Conservation (phyloP, 2,113 vertebrate genomes). For the Garra rufa region DNA sequence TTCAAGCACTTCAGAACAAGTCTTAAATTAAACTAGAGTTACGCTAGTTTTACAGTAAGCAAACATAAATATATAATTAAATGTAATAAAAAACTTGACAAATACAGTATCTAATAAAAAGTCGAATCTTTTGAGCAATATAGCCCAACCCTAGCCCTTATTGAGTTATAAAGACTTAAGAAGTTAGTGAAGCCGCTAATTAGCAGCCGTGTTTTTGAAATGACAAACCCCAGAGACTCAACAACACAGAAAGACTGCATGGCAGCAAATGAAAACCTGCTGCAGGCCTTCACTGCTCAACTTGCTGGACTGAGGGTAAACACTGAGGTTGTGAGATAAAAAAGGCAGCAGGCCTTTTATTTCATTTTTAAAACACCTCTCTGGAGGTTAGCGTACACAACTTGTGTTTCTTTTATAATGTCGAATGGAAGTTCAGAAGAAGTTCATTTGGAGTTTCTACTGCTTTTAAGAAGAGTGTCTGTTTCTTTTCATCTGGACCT, state of each 20-base stretch:
- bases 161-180: not conserved
- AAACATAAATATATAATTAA: not conserved
- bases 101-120: too few relatives aligned
- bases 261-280: slow-evolving; percentile 13
- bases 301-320: slow-evolving; percentile 12
- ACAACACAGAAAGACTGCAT: not conserved
- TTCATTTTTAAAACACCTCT: slow-evolving; percentile 21
- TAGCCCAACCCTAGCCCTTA: slow-evolving; percentile 4
- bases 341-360: not conserved
- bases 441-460: slow-evolving; percentile 24
- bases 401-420: not conserved
- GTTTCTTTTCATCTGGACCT: not conserved
- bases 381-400: not conserved
- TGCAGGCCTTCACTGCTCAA: slow-evolving; percentile 6
- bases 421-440: slow-evolving; percentile 15
- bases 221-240: slow-evolving; percentile 6
- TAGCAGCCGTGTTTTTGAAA: not conserved
- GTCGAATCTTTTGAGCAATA: not conserved
- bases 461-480: not conserved
- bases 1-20: not conserved
- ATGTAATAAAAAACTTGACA: not conserved
- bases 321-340: not conserved
- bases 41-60: not conserved
- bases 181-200: slow-evolving; percentile 18
- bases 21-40: too few relatives aligned